A percentile compares a stretch with the other conserved stretches of the same genome.
Evolutionary conservation across 2,113 vertebrate species (phyloP).

Genomic region (Gallinago jamesoni): DNA sequence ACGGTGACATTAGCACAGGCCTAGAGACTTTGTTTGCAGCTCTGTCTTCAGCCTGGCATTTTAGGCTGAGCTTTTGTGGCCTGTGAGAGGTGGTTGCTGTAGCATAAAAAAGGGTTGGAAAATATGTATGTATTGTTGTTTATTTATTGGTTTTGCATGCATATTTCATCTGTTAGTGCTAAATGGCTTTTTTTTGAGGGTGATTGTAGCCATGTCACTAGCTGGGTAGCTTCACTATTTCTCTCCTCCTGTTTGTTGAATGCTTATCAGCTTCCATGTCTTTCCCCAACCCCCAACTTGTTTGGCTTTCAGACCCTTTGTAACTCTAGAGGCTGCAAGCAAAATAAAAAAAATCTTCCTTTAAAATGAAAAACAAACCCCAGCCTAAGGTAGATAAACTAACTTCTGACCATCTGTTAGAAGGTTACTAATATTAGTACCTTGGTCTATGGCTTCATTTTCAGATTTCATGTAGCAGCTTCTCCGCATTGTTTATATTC

Average conservation of each 20-base stretch:
- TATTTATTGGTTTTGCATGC: not conserved
- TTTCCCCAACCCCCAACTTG: not conserved
- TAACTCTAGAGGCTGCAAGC: not conserved
- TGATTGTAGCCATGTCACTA: not conserved
- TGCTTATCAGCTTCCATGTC: not conserved
- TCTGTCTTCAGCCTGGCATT: not conserved
- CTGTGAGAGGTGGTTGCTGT: not conserved
- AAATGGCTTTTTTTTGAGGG: not conserved
- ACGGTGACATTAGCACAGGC: not conserved
- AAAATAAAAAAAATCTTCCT: not conserved
- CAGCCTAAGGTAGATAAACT: not conserved
- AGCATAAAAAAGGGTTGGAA: not conserved
- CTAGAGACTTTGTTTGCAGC: not conserved
- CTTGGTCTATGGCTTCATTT: conserved; percentile 45
- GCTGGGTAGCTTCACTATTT: not conserved
- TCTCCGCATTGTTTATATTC: conserved; percentile 52
- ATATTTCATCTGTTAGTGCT: not conserved
- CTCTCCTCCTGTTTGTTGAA: not conserved
- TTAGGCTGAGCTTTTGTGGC: not conserved
- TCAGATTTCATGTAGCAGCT: not conserved
- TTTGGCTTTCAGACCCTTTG: not conserved
- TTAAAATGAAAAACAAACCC: not conserved
- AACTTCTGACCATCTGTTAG: not conserved
- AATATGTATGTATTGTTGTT: not conserved
- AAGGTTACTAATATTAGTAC: not conserved